Evolutionary conservation across 2,113 vertebrate species (phyloP).

Genomic region (Cyprinus carpio): DNA sequence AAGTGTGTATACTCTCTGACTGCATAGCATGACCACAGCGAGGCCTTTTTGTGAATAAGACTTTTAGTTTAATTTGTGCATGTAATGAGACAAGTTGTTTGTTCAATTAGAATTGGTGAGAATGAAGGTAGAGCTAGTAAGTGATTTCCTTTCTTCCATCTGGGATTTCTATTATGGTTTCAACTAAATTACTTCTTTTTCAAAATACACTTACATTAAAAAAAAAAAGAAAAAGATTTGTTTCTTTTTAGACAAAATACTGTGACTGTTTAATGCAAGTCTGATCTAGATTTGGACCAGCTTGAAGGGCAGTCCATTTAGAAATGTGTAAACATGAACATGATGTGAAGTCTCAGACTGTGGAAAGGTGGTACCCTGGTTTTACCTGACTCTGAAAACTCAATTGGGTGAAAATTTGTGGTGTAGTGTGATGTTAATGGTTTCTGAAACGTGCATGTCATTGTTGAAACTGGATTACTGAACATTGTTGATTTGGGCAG

Average conservation of each 20-base stretch:
- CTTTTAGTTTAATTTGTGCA: background rate
- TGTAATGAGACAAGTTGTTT: background rate
- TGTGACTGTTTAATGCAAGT: background rate
- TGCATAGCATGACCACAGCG: slow-evolving; percentile 3
- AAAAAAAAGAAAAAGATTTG: background rate
- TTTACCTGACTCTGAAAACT: slow-evolving; percentile 58
- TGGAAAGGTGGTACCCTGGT: slow-evolving; percentile 44
- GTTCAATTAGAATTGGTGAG: slow-evolving; percentile 14
- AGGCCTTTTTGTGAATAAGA: slow-evolving; percentile 30
- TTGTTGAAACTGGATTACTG: background rate
- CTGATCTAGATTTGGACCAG: background rate
- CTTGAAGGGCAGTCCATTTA: background rate
- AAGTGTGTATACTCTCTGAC: background rate
- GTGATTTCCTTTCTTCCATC: background rate
- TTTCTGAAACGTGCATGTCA: background rate
- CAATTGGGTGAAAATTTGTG: slow-evolving; percentile 19
- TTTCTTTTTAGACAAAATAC: background rate
- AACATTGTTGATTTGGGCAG: background rate
- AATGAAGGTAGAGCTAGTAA: slow-evolving; percentile 35
- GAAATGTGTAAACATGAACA: background rate
- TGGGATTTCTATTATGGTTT: slow-evolving; percentile 12
- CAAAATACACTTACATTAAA: background rate
- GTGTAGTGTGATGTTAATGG: slow-evolving; percentile 21
- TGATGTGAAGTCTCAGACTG: background rate
- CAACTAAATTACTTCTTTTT: background rate